Evolutionary conservation across 2,797 vertebrate genomes (phyloP).

Genomic region (Eremophila alpestris): DNA sequence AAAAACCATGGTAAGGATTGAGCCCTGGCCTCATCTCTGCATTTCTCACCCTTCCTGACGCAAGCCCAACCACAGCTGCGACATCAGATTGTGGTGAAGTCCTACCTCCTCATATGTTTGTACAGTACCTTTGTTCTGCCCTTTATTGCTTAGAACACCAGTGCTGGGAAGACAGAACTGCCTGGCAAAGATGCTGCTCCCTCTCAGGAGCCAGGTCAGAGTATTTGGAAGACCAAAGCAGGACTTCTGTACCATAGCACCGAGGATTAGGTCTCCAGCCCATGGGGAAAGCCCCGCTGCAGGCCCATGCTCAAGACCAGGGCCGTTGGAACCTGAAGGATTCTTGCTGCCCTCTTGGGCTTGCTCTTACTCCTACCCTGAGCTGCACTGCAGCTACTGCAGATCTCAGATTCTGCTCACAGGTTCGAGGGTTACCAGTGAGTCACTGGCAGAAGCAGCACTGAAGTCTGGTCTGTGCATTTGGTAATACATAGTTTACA

Average conservation of each 20-base stretch:
- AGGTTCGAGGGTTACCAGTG: neutral
- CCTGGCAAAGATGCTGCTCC: conserved; percentile 8
- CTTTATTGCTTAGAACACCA: conserved; percentile 70
- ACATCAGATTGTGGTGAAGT: neutral
- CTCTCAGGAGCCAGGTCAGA: conserved; percentile 6
- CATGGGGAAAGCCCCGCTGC: neutral
- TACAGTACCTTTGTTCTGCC: conserved; percentile 1
- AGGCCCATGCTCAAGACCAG: neutral
- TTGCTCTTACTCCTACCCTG: neutral
- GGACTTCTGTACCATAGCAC: conserved; percentile 35
- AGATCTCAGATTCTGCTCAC: neutral
- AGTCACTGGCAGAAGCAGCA: neutral
- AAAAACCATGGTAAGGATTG: neutral
- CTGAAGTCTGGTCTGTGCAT: neutral
- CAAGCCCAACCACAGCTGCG: neutral
- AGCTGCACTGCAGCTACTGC: conserved; percentile 17
- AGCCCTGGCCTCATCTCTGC: neutral
- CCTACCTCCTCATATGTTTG: neutral
- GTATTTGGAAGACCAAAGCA: conserved; percentile 56
- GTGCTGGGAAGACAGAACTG: conserved; percentile 40
- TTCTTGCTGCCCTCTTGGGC: neutral
- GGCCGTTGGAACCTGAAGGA: neutral
- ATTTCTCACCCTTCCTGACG: neutral
- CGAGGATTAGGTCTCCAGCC: conserved; percentile 3
- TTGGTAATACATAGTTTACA: neutral